Percentiles rank a stretch among this genome's conserved stretches.
These are phyloP conservation scores for Gobio occitaniae DNA, from an alignment of 2,797 vertebrate genomes.

Conservation along the genomic window DNA sequence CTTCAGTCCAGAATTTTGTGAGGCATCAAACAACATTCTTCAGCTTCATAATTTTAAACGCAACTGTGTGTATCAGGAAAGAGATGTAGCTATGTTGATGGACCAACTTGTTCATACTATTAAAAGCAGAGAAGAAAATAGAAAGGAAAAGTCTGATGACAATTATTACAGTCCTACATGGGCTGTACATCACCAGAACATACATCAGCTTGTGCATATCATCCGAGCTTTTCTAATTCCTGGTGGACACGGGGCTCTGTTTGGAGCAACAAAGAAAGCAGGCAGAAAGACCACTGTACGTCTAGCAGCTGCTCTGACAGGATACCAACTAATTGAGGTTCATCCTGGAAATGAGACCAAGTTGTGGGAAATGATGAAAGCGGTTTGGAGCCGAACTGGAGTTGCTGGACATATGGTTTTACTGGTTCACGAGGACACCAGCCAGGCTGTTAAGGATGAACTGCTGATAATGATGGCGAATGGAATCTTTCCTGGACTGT, in stretches of 20 bases:
- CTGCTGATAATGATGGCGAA: conserved; percentile 77
- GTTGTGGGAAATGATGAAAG: conserved; percentile 72
- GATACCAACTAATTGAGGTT: conserved; percentile 76
- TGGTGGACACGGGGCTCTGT: conserved; percentile 80
- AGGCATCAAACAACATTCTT: conserved; percentile 17
- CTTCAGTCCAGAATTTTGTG: conserved; percentile 74
- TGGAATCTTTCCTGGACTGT: conserved; percentile 73
- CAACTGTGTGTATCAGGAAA: conserved; percentile 70
- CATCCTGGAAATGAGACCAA: conserved; percentile 68
- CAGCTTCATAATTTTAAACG: conserved; percentile 52
- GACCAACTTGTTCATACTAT: conserved; percentile 69
- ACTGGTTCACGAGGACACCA: conserved; percentile 76
- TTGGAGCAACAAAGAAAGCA: conserved; percentile 72
- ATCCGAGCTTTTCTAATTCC: conserved; percentile 78
- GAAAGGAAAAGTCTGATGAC: conserved; percentile 26
- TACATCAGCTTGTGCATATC: conserved; percentile 78
- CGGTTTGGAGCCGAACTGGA: conserved; percentile 72
- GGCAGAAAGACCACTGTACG: conserved; percentile 80
- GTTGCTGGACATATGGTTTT: conserved; percentile 70
- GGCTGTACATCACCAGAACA: conserved; percentile 69
- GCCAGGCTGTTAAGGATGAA: conserved; percentile 69
- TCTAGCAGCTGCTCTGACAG: conserved; percentile 75
- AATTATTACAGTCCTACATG: conserved; percentile 54
- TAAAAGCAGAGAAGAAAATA: conserved; percentile 54
- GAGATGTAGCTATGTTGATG: conserved; percentile 66